Evolutionary conservation across 1,140 invertebrate species (phyloP), one percentile per base, ranked within the genome.

Genomic region (Cydia fagiglandana): DNA sequence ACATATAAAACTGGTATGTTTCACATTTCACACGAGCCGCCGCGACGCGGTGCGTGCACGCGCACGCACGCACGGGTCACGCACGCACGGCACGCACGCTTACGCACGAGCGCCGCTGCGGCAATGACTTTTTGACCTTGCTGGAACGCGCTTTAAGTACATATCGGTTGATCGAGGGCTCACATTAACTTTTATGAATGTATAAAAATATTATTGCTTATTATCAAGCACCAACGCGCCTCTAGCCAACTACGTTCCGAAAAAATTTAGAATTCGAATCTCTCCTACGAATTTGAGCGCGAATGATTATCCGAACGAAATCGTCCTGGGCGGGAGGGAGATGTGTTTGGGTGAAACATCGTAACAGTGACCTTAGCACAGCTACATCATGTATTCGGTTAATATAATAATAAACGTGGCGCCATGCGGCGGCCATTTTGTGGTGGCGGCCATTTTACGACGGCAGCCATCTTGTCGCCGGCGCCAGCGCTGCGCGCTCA

Each of bases 171-270:
- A 79, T 50, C 82, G 76, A 79, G 81, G 84, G 85, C 83, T 81
- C 86, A 86, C 83, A 74, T 79, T 86, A 80, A 77, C 68, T 78
- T 84, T 87, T 86, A 90, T 91, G 90, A 90, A 90, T 91, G 91
- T 92, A 92, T 92, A 92, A 92, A 92, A 92, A 92, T 91, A 92
- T 92, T 92, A 91, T 92, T 92, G 91, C 91, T 92, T 81, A 91
- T 91, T 84, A 89, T 91, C 81, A 91, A 92, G 91, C 91, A 92
- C 91, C 91, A 89, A 90, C 88, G 88, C 90, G 88, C 90, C 85
- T 86, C 88, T 91, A 91, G 89, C 89, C 86, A 88, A 86, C 90
- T 91, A 91, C 86, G 77, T 85, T 88, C 78, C 87, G 83, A 89
- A 91, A 88, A 84, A 88, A 88, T 90, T 89, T 88, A 86, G 88